Conservation (phyloP, 2,113 vertebrate genomes). For the Saguinus midas region DNA sequence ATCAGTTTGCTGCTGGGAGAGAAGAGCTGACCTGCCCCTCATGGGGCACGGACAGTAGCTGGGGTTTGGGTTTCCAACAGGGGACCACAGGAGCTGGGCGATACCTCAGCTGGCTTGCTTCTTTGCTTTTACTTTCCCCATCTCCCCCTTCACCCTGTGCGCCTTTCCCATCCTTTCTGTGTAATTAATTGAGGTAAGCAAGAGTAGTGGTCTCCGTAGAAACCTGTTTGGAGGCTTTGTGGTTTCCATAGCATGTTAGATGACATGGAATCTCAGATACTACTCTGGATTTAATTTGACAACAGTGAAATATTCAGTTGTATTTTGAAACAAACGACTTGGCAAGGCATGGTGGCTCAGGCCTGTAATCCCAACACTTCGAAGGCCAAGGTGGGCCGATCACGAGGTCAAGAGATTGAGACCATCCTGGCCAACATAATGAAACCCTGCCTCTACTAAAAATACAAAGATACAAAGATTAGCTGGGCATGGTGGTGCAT, state of each 20-base stretch:
- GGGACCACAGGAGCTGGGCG: neutral
- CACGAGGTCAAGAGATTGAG: too few species aligned
- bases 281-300: neutral
- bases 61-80: neutral
- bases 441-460: too few species aligned
- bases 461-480: too few species aligned
- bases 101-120: neutral
- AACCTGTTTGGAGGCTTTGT: neutral
- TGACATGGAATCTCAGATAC: neutral
- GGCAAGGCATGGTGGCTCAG: too few species aligned
- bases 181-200: neutral
- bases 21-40: neutral
- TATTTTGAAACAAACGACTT: neutral
- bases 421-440: too few species aligned
- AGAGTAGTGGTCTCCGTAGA: neutral
- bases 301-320: neutral
- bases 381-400: too few species aligned
- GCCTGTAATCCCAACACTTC: too few species aligned
- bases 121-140: too few species aligned
- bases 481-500: too few species aligned
- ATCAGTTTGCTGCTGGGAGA: neutral
- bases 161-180: neutral
- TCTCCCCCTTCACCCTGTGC: too few species aligned
- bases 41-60: neutral
- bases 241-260: neutral